A percentile compares a stretch with the other conserved stretches of the same genome.
Evolutionary conservation across 2,797 vertebrate genomes (phyloP).

Genomic region (Notamacropus eugenii): DNA sequence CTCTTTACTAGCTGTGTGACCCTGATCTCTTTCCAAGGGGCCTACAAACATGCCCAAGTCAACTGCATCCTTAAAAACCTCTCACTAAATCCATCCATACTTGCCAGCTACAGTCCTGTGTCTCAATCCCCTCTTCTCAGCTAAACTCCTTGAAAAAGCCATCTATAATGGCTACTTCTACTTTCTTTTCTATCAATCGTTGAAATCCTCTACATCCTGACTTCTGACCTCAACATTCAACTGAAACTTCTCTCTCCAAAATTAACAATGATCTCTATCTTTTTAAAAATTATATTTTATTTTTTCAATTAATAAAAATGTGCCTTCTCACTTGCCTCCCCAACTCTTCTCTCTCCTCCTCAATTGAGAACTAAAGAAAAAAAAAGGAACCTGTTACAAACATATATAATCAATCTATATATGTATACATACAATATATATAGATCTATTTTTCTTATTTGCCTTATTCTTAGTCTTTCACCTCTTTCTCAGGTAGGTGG

Average conservation of each 20-base stretch:
- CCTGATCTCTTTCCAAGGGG: background rate
- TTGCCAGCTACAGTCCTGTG: background rate
- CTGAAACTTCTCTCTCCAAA: background rate
- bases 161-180: background rate
- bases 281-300: background rate
- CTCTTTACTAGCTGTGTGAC: background rate
- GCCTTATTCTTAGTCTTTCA: too few relatives aligned
- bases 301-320: background rate
- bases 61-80: background rate
- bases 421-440: too few relatives aligned
- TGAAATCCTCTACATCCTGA: background rate
- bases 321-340: fast-evolving
- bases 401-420: background rate
- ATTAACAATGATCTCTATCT: background rate
- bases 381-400: background rate
- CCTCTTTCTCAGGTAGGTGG: too few relatives aligned
- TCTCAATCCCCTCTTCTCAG: background rate
- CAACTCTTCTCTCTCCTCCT: background rate
- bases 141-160: background rate
- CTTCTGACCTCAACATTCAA: background rate
- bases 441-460: too few relatives aligned
- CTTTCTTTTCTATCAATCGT: background rate
- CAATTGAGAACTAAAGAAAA: background rate
- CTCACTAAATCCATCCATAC: background rate
- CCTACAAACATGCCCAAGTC: background rate